Base-by-base conservation (phyloP, 2,797 vertebrate genomes). In the Basileuterus tristriatus region DNA sequence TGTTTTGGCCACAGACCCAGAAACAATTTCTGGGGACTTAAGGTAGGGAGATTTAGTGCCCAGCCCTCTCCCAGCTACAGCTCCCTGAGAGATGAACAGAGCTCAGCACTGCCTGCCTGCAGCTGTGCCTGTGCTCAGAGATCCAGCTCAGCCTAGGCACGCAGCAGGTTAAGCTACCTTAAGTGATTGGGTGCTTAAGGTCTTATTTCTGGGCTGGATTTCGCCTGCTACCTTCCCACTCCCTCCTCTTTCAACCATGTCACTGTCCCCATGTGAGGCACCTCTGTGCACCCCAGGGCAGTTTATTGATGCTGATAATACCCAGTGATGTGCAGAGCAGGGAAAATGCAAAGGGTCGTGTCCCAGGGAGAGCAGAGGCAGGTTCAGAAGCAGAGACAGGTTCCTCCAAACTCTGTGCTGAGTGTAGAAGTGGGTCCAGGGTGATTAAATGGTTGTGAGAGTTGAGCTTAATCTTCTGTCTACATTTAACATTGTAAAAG, bases 151-250 rank as follows among this genome's bases (percentile, higher is more conserved):
- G 79, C 39, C 85, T 71, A 4, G 5, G 64, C 43, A 30, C 65
- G 36, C 59, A 83, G 82, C 79, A 96, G 76, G 72, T 86, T 95
- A 94, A 96, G 89, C 83, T 65, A 94, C 87, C 85, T 83, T 75
- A 86, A 95, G 83, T n/a, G 50, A 81, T 20, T 86, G 76, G 12
- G 53, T 80, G 82, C 71, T 94, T 93, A 93, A 83, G 53, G 69
- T 81, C 30, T 83, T 93, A 94, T 41, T 53, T 92, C 43, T 70
- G 55, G 32, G 68, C 85, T 75, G 84, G 64, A 87, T 88, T 94
- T 83, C 23, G 32, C 53, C 64, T 64, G 19, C 27, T 67, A 49
- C 78, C 44, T 89, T 92, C 37, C 68, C 47, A 70, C 56, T 80
- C n/a, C 20, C 23, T 15, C 18, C 6, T 68, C 59, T 74, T 77